phyloP scores from a whole-genome alignment of 2,113 vertebrate species.

The Aleadryas rufinucha region DNA sequence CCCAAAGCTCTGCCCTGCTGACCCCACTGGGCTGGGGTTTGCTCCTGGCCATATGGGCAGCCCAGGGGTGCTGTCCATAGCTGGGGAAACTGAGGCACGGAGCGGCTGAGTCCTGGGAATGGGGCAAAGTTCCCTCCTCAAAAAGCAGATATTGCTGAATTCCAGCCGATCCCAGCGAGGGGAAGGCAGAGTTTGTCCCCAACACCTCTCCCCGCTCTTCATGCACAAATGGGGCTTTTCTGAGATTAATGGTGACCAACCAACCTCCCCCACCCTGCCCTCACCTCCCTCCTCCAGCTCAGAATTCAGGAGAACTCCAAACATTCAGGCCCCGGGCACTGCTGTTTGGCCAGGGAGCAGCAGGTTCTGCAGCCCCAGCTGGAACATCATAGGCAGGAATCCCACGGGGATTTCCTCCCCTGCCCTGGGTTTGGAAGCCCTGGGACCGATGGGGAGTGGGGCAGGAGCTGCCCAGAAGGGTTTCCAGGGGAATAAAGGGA shows the following conservation, averaged over 20 bases:
- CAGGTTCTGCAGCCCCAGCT: neutral
- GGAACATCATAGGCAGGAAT: fast-evolving
- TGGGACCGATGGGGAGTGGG: neutral
- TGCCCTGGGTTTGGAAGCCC: neutral
- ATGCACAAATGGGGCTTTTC: neutral
- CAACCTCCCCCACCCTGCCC: neutral
- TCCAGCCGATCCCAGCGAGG: neutral
- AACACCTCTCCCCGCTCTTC: neutral
- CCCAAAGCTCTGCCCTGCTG: neutral
- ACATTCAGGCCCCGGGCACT: fast-evolving
- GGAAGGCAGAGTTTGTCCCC: neutral
- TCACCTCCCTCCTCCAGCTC: neutral
- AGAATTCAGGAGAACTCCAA: too few relatives aligned
- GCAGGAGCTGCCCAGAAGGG: neutral
- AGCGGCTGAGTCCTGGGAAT: neutral
- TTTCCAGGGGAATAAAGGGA: neutral
- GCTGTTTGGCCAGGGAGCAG: neutral
- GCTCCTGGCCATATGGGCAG: neutral
- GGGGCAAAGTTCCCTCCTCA: too few relatives aligned
- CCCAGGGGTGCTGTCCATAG: fast-evolving
- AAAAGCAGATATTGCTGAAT: neutral
- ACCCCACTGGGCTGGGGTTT: neutral
- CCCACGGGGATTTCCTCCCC: fast-evolving
- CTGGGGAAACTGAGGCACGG: neutral
- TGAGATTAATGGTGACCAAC: neutral